These are phyloP conservation scores for Calyptomena viridis DNA, from an alignment of 2,113 vertebrate genomes.

Conservation along the genomic window DNA sequence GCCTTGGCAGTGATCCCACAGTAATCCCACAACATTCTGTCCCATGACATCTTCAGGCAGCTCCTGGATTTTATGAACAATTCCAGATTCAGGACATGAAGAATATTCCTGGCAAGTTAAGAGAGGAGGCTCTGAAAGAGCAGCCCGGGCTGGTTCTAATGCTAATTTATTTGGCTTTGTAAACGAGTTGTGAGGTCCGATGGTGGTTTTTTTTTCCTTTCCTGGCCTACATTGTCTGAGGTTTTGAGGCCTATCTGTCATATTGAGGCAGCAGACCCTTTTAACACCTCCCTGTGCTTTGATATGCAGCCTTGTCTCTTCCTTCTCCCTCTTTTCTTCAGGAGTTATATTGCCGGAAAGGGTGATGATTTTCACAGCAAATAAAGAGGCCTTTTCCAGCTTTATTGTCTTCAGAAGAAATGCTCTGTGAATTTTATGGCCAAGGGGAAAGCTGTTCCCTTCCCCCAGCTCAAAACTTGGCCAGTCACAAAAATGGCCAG, in stretches of 20 bases:
- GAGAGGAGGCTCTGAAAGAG: neutral
- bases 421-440: conserved; percentile 40
- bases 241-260: conserved; percentile 82
- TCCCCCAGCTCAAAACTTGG: conserved; percentile 43
- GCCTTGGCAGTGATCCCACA: neutral
- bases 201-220: conserved; percentile 25
- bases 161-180: conserved; percentile 81
- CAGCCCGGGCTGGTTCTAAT: conserved; percentile 73
- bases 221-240: conserved; percentile 79
- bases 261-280: conserved; percentile 81
- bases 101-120: conserved; percentile 6
- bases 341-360: conserved; percentile 86
- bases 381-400: conserved; percentile 70
- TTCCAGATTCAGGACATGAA: neutral
- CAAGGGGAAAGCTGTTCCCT: conserved; percentile 57
- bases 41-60: neutral
- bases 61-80: neutral
- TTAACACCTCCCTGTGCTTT: conserved; percentile 86
- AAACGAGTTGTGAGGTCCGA: conserved; percentile 81
- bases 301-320: conserved; percentile 87
- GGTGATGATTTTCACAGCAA: conserved; percentile 87
- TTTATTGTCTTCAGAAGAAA: conserved; percentile 76
- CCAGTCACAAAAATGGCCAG: conserved; percentile 44
- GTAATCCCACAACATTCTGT: neutral
- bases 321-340: conserved; percentile 77